Conservation (phyloP, 2,797 vertebrate species). For the Aeoliscus strigatus region DNA sequence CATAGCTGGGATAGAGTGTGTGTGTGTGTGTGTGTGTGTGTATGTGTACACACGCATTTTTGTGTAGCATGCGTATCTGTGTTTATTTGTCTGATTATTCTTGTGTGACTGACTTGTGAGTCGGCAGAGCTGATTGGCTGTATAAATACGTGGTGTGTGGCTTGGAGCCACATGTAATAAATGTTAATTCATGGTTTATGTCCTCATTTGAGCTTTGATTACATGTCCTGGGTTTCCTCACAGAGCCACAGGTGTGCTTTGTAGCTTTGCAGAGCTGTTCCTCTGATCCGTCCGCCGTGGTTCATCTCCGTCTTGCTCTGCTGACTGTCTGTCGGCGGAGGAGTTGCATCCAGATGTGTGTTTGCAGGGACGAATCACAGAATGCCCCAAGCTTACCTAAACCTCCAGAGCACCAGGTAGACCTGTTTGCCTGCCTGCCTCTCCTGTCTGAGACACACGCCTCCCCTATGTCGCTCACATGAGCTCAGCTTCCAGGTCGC, state of each 20-base stretch:
- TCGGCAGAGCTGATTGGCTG: conserved; percentile 20
- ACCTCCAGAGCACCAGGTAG: conserved; percentile 28
- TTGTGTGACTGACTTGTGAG: conserved; percentile 22
- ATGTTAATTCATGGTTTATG: conserved; percentile 40
- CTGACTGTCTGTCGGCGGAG: conserved; percentile 50
- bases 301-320: conserved; percentile 52
- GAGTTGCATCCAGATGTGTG: conserved; percentile 62
- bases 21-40: conserved; percentile 11
- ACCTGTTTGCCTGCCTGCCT: conserved; percentile 36
- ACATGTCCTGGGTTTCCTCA: conserved; percentile 39
- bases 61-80: conserved; percentile 12
- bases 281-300: conserved; percentile 34
- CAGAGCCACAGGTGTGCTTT: conserved; percentile 56
- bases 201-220: conserved; percentile 51
- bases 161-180: conserved; percentile 38
- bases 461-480: conserved; percentile 55
- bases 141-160: conserved; percentile 44
- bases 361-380: conserved; percentile 25
- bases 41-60: conserved; percentile 28
- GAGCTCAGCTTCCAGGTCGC: conserved; percentile 60
- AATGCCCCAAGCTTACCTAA: conserved; percentile 25
- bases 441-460: conserved; percentile 42
- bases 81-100: conserved; percentile 39
- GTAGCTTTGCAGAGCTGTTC: conserved; percentile 38
- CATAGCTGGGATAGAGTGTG: conserved; percentile 45